Conservation (phyloP, 2,797 vertebrate genomes). For the Hozukius guyotensis region DNA sequence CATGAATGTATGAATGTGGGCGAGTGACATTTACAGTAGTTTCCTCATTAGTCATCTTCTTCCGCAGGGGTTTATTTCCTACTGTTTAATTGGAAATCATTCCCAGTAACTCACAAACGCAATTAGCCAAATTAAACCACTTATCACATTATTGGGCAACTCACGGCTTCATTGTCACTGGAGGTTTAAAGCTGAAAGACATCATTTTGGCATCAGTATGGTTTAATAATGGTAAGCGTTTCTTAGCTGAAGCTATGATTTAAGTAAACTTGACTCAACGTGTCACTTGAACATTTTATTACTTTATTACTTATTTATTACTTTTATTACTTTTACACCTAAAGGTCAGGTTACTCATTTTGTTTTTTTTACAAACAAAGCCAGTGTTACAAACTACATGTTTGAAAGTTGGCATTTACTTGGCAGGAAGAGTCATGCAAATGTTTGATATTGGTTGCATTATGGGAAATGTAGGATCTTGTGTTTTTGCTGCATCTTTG, state of each 20-base stretch:
- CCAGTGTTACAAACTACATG: background rate
- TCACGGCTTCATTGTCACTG: background rate
- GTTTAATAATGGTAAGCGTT: accelerated
- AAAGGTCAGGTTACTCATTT: background rate
- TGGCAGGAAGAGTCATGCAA: background rate
- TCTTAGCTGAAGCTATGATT: background rate
- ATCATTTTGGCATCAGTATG: background rate
- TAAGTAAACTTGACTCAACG: too few species aligned
- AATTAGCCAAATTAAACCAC: background rate
- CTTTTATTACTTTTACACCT: background rate
- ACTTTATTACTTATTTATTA: too few species aligned
- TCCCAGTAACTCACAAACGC: background rate
- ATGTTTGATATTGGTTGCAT: background rate
- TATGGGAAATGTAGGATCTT: background rate
- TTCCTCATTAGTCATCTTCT: background rate
- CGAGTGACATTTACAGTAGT: background rate
- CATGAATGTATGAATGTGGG: background rate
- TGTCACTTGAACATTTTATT: too few species aligned
- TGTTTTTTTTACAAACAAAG: background rate
- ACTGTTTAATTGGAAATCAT: background rate
- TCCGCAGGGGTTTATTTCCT: background rate
- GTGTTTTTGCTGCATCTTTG: background rate
- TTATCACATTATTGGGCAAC: background rate
- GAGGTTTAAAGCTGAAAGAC: background rate
- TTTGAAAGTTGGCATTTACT: background rate